Evolutionary conservation across 92 coral and sea anemone genomes (phyloP).

Genomic region (Actinernus sp.): DNA sequence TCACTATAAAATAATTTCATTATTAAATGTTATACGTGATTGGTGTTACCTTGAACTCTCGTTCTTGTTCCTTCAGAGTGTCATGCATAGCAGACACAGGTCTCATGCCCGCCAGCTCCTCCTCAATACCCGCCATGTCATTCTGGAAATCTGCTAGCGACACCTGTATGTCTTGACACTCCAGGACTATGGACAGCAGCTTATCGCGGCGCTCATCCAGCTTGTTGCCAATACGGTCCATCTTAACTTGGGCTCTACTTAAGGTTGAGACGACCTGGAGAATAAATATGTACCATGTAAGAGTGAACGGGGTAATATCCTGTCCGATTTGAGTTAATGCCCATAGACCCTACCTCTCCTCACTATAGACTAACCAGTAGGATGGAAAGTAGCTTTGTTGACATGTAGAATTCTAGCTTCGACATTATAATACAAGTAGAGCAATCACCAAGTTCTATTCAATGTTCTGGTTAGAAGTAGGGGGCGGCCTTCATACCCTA

Average conservation of each 20-base stretch:
- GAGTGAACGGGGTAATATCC: neutral
- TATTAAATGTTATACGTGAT: too few species aligned
- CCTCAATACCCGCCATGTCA: conserved; percentile 90
- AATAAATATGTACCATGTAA: neutral
- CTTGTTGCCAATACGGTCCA: conserved; percentile 80
- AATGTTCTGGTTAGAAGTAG: too few species aligned
- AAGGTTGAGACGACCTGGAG: conserved; percentile 66
- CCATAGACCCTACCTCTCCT: too few species aligned
- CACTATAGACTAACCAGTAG: too few species aligned
- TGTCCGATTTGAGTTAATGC: neutral
- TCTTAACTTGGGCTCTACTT: conserved; percentile 88
- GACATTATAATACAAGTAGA: too few species aligned
- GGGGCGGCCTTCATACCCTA: too few species aligned
- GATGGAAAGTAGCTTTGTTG: too few species aligned
- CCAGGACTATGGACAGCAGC: conserved; percentile 79
- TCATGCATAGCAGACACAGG: conserved; percentile 94
- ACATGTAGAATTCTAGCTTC: too few species aligned
- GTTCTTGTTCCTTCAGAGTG: conserved; percentile 93
- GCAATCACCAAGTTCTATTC: too few species aligned
- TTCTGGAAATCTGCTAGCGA: conserved; percentile 90
- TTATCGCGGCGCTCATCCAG: conserved; percentile 90
- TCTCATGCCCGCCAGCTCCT: conserved; percentile 91
- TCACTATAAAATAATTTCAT: too few species aligned
- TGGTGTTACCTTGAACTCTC: conserved; percentile 84
- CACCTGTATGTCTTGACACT: conserved; percentile 90